phyloP scores from a whole-genome alignment of 2,888 invertebrate species.

The Plemyria rubiginata region DNA sequence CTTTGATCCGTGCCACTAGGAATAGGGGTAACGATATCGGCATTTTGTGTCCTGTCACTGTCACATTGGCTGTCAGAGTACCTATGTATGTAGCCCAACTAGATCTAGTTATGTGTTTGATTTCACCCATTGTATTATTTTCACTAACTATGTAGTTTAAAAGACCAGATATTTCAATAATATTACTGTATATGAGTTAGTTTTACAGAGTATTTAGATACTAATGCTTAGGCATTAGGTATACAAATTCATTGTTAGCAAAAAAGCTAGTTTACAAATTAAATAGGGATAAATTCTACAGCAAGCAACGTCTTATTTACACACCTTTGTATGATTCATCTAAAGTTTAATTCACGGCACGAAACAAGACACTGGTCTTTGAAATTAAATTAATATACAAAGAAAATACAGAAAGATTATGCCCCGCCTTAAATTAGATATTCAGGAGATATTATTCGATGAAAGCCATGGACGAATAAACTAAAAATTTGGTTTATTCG shows the following conservation, averaged over 20 bases:
- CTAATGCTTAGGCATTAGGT: too few species aligned
- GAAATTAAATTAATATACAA: conserved; percentile 38
- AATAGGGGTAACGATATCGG: conserved; percentile 22
- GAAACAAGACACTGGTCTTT: conserved; percentile 38
- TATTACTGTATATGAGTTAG: too few species aligned
- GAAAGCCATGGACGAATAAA: too few species aligned
- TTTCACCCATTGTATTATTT: too few species aligned
- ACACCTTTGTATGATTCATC: conserved; percentile 33
- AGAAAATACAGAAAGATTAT: conserved; percentile 17
- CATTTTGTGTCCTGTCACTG: conserved; percentile 20
- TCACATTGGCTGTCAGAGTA: conserved; percentile 16
- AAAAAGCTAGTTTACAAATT: not conserved
- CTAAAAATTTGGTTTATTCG: too few species aligned
- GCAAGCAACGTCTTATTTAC: conserved; percentile 1
- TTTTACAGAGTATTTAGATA: too few species aligned
- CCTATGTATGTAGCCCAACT: too few species aligned
- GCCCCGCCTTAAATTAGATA: not conserved
- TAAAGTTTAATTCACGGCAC: conserved; percentile 42
- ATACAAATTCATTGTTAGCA: too few species aligned
- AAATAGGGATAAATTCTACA: conserved; percentile 7
- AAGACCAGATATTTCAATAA: not conserved
- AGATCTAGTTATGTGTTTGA: too few species aligned
- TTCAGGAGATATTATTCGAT: not conserved
- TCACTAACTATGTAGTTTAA: not conserved
- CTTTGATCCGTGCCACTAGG: conserved; percentile 31